Evolutionary conservation across 2,888 invertebrate species (phyloP), one percentile per base, ranked within the genome.

Genomic region (Anoncus sp.): DNA sequence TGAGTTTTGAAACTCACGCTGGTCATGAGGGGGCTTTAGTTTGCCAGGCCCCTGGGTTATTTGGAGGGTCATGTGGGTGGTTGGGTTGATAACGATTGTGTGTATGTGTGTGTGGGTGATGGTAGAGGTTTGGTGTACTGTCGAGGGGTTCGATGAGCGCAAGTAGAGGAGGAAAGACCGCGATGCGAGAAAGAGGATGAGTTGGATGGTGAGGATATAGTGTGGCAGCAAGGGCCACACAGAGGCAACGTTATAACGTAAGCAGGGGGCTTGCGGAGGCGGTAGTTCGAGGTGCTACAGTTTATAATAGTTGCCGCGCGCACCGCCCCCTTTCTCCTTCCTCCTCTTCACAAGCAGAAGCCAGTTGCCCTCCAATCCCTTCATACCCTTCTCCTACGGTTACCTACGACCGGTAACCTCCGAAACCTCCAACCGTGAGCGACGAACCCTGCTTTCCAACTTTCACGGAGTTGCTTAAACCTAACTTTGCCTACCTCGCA

Each of bases 231-330:
- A 53, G 38, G 72, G 16, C 14, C 27, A 35, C 31, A 31, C 45
- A 12, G 35, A 59, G 57, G 55, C 24, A 38, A 24, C 16, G 65
- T 47, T 59, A 49, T 70, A 60, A 70, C 70, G 70, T 38, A 70
- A 66, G 60, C 51, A 75, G 67, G 75, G 74, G 76, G 73, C 77
- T 75, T 76, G 73, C 74, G 70, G 87, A 89, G 88, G 90, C 88
- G 89, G 90, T 90, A 90, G 89, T 90, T 90, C 90, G 90, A 90
- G 90, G 90, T 90, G 90, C 90, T 90, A 90, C 89, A 90, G 90
- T 91, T 91, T 90, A 90, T 91, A 91, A 91, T 91, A 91, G 91
- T 91, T 90, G 89, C 89, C 86, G 87, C 86, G 83, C 86, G 87
- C 86, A 84, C 84, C 72, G 40, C 77, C 83, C 90, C 88, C 86